These are phyloP conservation scores for Tangachromis dhanisi DNA, from an alignment of 2,113 vertebrate genomes.

Conservation along the genomic window DNA sequence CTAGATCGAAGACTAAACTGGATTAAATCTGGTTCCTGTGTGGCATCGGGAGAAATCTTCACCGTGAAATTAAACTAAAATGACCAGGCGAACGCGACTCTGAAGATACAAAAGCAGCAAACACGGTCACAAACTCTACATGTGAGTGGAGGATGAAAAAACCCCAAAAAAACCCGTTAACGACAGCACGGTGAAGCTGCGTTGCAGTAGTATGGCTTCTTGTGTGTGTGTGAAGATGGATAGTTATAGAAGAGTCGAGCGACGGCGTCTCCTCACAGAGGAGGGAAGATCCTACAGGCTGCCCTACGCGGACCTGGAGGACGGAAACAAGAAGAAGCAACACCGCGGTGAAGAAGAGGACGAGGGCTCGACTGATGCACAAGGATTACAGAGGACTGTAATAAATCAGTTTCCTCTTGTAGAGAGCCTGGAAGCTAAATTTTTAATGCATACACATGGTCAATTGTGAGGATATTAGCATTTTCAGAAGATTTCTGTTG, in stretches of 20 bases:
- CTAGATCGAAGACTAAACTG: slow-evolving; percentile 53
- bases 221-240: slow-evolving; percentile 62
- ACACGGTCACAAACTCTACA: not conserved
- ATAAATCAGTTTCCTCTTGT: not conserved
- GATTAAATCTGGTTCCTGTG: slow-evolving; percentile 21
- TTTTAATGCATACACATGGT: not conserved
- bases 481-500: not conserved
- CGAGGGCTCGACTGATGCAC: not conserved
- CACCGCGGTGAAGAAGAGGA: not conserved
- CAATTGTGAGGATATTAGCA: not conserved
- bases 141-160: not conserved
- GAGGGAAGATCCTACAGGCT: slow-evolving; percentile 85
- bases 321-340: not conserved
- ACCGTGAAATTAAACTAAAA: not conserved
- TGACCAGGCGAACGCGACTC: not conserved
- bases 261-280: slow-evolving; percentile 90
- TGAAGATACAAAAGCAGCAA: not conserved
- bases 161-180: not conserved
- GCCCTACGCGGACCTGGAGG: slow-evolving; percentile 12
- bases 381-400: not conserved
- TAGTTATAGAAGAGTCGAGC: slow-evolving; percentile 68
- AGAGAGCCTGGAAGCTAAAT: not conserved
- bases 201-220: slow-evolving; percentile 84
- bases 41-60: not conserved
- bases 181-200: slow-evolving; percentile 48